Evolutionary conservation across 2,113 vertebrate species (phyloP).

Genomic region (Mesitornis unicolor): DNA sequence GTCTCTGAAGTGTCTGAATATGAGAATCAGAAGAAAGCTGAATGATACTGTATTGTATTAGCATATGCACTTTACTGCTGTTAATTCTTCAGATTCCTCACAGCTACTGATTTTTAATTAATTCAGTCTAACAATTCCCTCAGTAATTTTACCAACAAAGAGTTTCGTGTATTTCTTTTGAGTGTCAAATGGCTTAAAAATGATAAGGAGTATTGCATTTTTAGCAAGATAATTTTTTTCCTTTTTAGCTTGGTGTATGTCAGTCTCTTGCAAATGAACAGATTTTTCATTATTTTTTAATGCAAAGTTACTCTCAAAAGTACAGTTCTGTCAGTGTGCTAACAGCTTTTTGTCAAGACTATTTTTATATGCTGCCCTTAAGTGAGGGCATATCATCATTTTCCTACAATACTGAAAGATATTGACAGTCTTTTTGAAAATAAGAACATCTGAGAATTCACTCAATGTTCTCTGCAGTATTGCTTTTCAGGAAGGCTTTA

Average conservation of each 20-base stretch:
- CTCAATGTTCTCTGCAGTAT: neutral
- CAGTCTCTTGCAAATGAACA: neutral
- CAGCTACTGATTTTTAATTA: neutral
- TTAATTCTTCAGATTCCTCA: neutral
- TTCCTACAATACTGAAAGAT: neutral
- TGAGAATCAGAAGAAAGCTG: neutral
- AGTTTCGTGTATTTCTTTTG: neutral
- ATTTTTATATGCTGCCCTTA: neutral
- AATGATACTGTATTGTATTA: neutral
- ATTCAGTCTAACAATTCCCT: neutral
- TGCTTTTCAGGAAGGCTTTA: neutral
- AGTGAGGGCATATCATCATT: neutral
- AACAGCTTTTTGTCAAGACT: neutral
- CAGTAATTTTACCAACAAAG: conserved; percentile 2
- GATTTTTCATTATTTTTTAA: neutral
- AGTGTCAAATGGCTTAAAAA: neutral
- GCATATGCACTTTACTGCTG: neutral
- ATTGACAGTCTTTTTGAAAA: neutral
- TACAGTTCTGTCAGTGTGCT: neutral
- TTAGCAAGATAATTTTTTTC: neutral
- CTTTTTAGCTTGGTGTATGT: neutral
- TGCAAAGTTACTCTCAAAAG: neutral
- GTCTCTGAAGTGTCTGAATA: neutral
- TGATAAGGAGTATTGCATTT: neutral
- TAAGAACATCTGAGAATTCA: neutral